Evolutionary conservation across 2,888 invertebrate species (phyloP), one percentile per base, ranked within the genome.

Genomic region (Geophilus truncorum): DNA sequence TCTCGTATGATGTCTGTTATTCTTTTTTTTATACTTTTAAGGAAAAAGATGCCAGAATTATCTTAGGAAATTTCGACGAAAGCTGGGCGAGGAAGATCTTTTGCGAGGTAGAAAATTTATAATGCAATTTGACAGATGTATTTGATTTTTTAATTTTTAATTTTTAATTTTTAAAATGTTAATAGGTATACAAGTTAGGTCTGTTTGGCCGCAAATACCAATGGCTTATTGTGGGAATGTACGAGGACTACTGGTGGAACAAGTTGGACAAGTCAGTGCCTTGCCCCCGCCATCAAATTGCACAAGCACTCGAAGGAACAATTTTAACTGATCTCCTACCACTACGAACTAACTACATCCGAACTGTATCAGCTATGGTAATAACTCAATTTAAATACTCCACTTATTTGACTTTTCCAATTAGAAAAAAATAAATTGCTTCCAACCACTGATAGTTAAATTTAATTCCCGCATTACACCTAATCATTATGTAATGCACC

Each of bases 11-110:
- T 51, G 51, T 51, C 51, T 51, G 51, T 51, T 45, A 45, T 51
- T 78, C 30, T 21, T 18, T 62, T 23, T 40, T 32, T 76, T 40
- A 36, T 9, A 32, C 51, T 21, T 76, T 79, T 18, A 40, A 82
- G 84, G 94, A 94, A 84, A 94, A 96, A 85, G 98, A 98, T 86
- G 94, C 96, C 2, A 91, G 98, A 81, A 96, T 99, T 81, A 96
- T 98, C 84, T 89, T 98, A 84, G 97, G 97, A 2, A 98, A 98
- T 88, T 97, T 98, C 87, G 96, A 96, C 88, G 96, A 96, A 86
- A 92, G 92, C 79, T 96, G 96, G 94, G 97, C 98, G 0, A 89
- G 94, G 80, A 91, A 91, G 84, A 77, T 81, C 5, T 82, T 82
- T 36, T 82, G 82, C 30, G 82, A 82, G 81, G 82, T 82, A 57